Evolutionary conservation across 2,113 vertebrate genomes (phyloP).

Genomic region (Ranitomeya variabilis): DNA sequence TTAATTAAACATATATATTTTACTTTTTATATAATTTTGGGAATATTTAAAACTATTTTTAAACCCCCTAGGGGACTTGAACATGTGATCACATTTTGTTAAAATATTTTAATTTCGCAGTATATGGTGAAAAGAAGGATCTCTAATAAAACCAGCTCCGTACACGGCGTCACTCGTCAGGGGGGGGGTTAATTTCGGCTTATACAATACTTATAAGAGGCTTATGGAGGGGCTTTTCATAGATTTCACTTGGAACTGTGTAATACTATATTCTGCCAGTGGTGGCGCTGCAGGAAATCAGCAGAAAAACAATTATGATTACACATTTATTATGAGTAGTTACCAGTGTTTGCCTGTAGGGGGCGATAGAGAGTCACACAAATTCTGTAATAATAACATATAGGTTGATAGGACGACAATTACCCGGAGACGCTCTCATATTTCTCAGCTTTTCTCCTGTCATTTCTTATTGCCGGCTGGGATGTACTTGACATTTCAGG

Average conservation of each 20-base stretch:
- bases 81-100: too few relatives aligned
- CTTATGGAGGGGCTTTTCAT: background rate
- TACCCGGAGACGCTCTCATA: background rate
- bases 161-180: too few relatives aligned
- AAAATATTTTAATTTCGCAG: too few relatives aligned
- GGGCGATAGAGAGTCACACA: background rate
- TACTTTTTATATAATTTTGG: too few relatives aligned
- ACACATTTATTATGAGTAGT: background rate
- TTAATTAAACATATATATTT: too few relatives aligned
- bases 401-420: background rate
- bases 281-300: background rate
- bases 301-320: too few relatives aligned
- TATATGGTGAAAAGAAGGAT: too few relatives aligned
- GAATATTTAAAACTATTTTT: too few relatives aligned
- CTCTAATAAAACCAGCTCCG: too few relatives aligned
- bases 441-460: background rate
- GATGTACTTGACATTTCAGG: background rate
- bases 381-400: background rate
- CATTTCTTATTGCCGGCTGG: background rate
- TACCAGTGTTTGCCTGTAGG: background rate
- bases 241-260: background rate
- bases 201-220: too few relatives aligned
- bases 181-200: too few relatives aligned
- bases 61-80: too few relatives aligned
- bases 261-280: background rate